Evolutionary conservation across 2,888 invertebrate genomes (phyloP).

Genomic region (Brenthis ino): DNA sequence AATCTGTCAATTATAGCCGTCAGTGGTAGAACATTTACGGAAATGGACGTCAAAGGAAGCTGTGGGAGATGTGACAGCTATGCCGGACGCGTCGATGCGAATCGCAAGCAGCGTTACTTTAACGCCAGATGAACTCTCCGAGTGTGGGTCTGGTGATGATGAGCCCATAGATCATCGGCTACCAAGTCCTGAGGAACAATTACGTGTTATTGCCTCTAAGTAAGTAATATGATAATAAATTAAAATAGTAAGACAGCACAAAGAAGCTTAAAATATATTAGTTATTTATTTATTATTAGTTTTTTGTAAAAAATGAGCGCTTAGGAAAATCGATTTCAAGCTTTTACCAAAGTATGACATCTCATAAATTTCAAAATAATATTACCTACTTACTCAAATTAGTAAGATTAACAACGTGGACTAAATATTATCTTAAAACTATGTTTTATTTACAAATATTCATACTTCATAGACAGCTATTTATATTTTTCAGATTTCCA

Average conservation of each 20-base stretch:
- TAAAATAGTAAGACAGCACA: no score
- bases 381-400: no score
- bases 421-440: no score
- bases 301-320: no score
- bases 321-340: no score
- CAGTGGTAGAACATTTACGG: conserved; percentile 89
- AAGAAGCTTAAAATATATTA: no score
- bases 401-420: no score
- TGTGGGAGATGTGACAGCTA: conserved; percentile 90
- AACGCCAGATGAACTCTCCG: conserved; percentile 78
- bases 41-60: conserved; percentile 93
- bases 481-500: conserved; percentile 85
- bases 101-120: conserved; percentile 81
- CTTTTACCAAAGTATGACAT: no score
- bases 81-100: conserved; percentile 89
- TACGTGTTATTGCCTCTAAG: conserved; percentile 91
- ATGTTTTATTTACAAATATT: neutral
- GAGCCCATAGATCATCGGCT: conserved; percentile 92
- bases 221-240: conserved; percentile 56
- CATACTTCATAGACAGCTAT: neutral
- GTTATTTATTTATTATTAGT: no score
- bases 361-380: no score
- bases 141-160: conserved; percentile 83
- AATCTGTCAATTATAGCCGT: conserved; percentile 84
- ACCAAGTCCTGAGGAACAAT: conserved; percentile 94